A percentile compares a stretch with the other conserved stretches of the same genome.
These are phyloP conservation scores for Patella depressa DNA, from an alignment of 2,888 invertebrate species.

Conservation along the genomic window DNA sequence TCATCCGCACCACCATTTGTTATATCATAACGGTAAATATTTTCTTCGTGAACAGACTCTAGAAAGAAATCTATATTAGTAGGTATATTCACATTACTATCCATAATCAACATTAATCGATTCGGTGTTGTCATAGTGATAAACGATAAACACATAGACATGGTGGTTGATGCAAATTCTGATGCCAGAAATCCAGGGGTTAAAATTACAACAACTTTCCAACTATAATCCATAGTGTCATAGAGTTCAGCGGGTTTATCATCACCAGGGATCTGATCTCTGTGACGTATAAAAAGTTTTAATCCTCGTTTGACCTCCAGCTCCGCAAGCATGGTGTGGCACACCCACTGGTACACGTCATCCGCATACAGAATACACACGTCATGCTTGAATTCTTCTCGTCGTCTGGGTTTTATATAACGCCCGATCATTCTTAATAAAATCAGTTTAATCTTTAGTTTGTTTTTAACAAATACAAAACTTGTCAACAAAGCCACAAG, in stretches of 20 bases:
- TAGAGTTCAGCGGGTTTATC: not conserved
- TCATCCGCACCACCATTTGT: not conserved
- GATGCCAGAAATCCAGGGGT: not conserved
- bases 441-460: not conserved
- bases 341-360: not conserved
- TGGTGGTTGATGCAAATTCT: not conserved
- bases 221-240: not conserved
- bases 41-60: not conserved
- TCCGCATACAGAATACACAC: not conserved
- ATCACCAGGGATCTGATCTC: not conserved
- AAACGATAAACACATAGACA: not conserved
- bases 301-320: no score
- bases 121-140: not conserved
- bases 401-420: not conserved
- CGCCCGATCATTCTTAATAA: not conserved
- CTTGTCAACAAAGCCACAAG: not conserved
- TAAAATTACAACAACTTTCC: not conserved
- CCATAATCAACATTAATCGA: not conserved
- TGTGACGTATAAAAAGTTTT: not conserved
- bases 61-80: not conserved
- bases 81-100: not conserved
- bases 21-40: not conserved
- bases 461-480: not conserved
- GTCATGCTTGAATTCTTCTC: not conserved
- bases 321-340: no score